Evolutionary conservation across 2,113 vertebrate genomes (phyloP), one percentile per base, ranked within the genome.

Genomic region (Percina caprodes): DNA sequence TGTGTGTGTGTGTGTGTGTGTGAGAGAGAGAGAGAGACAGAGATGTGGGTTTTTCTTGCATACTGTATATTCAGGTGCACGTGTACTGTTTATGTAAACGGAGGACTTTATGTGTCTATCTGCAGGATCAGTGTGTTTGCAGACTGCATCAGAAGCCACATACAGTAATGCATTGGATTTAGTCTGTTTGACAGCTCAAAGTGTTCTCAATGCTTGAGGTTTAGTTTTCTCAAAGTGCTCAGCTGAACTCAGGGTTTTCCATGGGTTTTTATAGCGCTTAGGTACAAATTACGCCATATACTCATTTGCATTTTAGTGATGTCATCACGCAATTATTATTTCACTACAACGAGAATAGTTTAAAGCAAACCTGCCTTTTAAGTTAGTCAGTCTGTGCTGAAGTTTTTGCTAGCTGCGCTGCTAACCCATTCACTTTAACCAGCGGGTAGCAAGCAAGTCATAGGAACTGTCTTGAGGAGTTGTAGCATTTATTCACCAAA

Each of bases 1-100:
- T 54, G 69, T 26, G 66, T 26, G 52, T 30, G 30, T 30, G 30
- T 2, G 56, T 82, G 77, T 56, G 46, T 52, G 68, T 33, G 65
- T 24, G 54, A 6, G 21, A 78, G 23, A 59, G 68, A 68, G 35
- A 74, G 35, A 75, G 46, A 77, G 61, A 68, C 42, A 73, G 15
- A 21, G 61, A 46, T 33, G 11, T 48, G 56, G 26, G 52, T 60
- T 76, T 70, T 85, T 71, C 75, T 45, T 75, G 13, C 80, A 56
- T 56, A 74, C 66, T 89, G 88, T 89, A 88, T 90, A 90, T 86
- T 88, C 82, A 88, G 83, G 68, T 78, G 73, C 65, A 73, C 23
- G 48, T 70, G 65, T 56, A 69, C 83, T 84, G 76, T 87, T 77
- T 75, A 75, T 85, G 70, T 69, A 75, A 74, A 80, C 70, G 69